Percentiles rank a stretch among this genome's conserved stretches.
Evolutionary conservation across 1,140 invertebrate species (phyloP).

Genomic region (Bactericera cockerelli): DNA sequence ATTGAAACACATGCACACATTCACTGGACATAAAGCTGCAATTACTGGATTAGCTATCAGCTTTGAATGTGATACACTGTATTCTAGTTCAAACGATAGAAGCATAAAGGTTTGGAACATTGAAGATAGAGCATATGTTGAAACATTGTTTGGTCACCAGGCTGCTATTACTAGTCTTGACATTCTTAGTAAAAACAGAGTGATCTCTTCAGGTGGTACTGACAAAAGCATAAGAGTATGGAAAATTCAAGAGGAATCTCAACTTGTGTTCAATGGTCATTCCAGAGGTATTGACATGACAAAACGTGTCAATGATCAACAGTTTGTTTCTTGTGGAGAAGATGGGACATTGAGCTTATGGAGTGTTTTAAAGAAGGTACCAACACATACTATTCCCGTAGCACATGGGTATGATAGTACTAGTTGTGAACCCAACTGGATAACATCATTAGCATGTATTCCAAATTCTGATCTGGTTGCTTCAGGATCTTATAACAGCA

Average conservation of each 20-base stretch:
- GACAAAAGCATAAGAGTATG: constrained; percentile 77
- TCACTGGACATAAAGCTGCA: constrained; percentile 58
- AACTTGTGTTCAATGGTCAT: constrained; percentile 78
- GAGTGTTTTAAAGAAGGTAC: constrained; percentile 82
- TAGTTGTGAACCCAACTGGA: constrained; percentile 67
- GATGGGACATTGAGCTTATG: constrained; percentile 79
- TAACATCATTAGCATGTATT: constrained; percentile 60
- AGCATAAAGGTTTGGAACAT: constrained; percentile 86
- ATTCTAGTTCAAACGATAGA: constrained; percentile 53
- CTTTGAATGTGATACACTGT: constrained; percentile 73
- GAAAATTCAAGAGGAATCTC: constrained; percentile 94
- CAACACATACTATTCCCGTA: constrained; percentile 46
- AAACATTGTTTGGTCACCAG: constrained; percentile 90
- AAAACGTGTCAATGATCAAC: constrained; percentile 76
- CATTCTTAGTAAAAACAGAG: constrained; percentile 62
- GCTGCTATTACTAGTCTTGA: constrained; percentile 78
- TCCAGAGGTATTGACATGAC: constrained; percentile 70
- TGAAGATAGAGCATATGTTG: constrained; percentile 89
- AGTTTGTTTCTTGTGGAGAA: constrained; percentile 79
- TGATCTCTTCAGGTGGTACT: constrained; percentile 73
- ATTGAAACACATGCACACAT: constrained; percentile 60
- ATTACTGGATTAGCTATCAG: constrained; percentile 73
- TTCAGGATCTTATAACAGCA: constrained; percentile 76
- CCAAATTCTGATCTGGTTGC: constrained; percentile 80
- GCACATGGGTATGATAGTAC: constrained; percentile 54